Conservation (phyloP, 1,140 invertebrate species). For the Drosophila tsacasi region DNA sequence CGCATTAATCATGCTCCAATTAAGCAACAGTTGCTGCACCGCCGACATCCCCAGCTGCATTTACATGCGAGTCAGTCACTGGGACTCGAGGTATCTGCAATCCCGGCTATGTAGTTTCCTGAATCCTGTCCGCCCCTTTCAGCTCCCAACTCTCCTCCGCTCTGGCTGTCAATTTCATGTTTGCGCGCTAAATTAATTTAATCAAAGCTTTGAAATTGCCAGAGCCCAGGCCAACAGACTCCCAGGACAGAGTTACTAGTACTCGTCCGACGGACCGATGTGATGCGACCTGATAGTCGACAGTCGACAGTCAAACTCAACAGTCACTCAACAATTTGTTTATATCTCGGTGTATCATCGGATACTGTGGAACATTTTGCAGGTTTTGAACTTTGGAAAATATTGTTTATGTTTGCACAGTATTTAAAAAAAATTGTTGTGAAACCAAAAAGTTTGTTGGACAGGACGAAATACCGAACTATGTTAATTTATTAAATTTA, state of each 20-base stretch:
- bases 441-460: background rate
- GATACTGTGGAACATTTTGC: constrained; percentile 10
- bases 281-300: constrained; percentile 52
- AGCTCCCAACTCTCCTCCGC: background rate
- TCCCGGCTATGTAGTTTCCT: constrained; percentile 14
- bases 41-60: constrained; percentile 22
- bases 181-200: constrained; percentile 82
- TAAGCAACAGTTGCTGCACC: constrained; percentile 40
- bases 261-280: constrained; percentile 20
- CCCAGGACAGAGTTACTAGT: constrained; percentile 43
- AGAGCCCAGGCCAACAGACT: constrained; percentile 33
- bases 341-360: constrained; percentile 19
- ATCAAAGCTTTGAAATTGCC: constrained; percentile 66
- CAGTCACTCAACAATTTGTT: constrained; percentile 53
- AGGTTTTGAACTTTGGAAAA: background rate
- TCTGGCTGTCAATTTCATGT: constrained; percentile 68
- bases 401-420: background rate
- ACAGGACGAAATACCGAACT: background rate
- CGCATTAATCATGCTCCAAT: constrained; percentile 65
- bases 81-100: constrained; percentile 23
- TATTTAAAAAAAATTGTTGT: background rate
- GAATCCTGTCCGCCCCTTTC: background rate
- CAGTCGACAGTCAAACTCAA: constrained; percentile 35
- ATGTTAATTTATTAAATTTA: background rate
- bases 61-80: constrained; percentile 18